These are phyloP conservation scores for Pocillopora grandis DNA, from an alignment of 92 coral and sea anemone species.

Conservation along the genomic window DNA sequence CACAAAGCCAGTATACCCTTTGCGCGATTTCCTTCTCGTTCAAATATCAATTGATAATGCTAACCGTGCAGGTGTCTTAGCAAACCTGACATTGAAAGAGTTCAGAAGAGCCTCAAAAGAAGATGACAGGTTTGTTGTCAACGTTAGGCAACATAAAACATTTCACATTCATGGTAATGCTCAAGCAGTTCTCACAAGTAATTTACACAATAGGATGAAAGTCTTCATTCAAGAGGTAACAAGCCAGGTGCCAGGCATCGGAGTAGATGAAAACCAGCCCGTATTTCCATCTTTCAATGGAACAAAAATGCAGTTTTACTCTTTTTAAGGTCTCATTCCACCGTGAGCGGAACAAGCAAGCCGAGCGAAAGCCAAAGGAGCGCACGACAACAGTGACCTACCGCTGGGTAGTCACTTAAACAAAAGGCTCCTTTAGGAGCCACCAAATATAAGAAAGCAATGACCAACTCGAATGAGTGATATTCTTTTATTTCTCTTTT, in stretches of 20 bases:
- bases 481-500: too few relatives aligned
- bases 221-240: slow-evolving; percentile 23
- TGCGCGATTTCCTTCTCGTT: slow-evolving; percentile 47
- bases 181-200: slow-evolving; percentile 21
- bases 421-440: slow-evolving; percentile 19
- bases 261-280: not conserved
- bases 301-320: not conserved
- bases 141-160: slow-evolving; percentile 50
- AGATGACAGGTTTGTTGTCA: slow-evolving; percentile 31
- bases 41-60: slow-evolving; percentile 64
- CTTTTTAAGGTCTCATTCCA: too few relatives aligned
- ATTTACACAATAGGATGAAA: not conserved
- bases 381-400: too few relatives aligned
- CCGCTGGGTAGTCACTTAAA: not conserved
- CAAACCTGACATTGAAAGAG: slow-evolving; percentile 49
- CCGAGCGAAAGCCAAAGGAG: too few relatives aligned
- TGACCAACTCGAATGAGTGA: slow-evolving; percentile 13
- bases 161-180: slow-evolving; percentile 51
- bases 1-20: slow-evolving; percentile 44
- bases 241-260: slow-evolving; percentile 15
- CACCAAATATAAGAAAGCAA: slow-evolving; percentile 28
- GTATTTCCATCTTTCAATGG: slow-evolving; percentile 38
- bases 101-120: slow-evolving; percentile 26
- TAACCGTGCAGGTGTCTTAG: slow-evolving; percentile 50
- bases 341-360: too few relatives aligned